Conservation (phyloP, 2,888 invertebrate genomes). For the Myopa tessellatipennis region DNA sequence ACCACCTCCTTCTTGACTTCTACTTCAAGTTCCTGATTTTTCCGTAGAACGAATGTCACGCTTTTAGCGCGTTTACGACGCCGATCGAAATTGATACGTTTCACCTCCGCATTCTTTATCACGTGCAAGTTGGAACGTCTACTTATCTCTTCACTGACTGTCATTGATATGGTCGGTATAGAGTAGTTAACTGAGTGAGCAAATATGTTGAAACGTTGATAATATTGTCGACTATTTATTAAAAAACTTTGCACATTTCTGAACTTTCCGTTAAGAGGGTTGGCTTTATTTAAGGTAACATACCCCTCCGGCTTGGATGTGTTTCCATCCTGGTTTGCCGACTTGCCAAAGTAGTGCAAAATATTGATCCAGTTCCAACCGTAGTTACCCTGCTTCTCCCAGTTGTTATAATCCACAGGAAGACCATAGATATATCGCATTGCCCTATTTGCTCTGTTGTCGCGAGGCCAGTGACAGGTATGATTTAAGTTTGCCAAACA, state of each 20-base stretch:
- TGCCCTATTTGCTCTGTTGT: constrained; percentile 41
- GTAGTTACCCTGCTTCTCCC: constrained; percentile 73
- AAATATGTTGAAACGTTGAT: too few species aligned
- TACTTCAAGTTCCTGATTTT: constrained; percentile 45
- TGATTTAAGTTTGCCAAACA: too few species aligned
- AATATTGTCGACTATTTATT: too few species aligned
- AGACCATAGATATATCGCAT: constrained; percentile 77
- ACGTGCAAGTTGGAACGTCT: constrained; percentile 71
- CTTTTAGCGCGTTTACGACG: constrained; percentile 67
- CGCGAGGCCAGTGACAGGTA: constrained; percentile 67
- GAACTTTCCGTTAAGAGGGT: too few species aligned
- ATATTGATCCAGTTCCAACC: constrained; percentile 82
- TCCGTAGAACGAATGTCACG: constrained; percentile 70
- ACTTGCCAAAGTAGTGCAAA: constrained; percentile 81
- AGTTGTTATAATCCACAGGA: constrained; percentile 74
- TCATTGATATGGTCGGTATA: constrained; percentile 65
- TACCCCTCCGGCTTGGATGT: too few species aligned
- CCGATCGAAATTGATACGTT: constrained; percentile 70
- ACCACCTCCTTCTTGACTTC: constrained; percentile 52
- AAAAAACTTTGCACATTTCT: constrained; percentile 54
- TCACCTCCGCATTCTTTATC: constrained; percentile 71
- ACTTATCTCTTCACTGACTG: constrained; percentile 63
- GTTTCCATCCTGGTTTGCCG: constrained; percentile 75
- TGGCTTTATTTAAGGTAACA: constrained; percentile 60
- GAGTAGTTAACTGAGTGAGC: too few species aligned